These are phyloP conservation scores for Agapornis canus DNA, from an alignment of 2,797 vertebrate genomes.

Conservation along the genomic window DNA sequence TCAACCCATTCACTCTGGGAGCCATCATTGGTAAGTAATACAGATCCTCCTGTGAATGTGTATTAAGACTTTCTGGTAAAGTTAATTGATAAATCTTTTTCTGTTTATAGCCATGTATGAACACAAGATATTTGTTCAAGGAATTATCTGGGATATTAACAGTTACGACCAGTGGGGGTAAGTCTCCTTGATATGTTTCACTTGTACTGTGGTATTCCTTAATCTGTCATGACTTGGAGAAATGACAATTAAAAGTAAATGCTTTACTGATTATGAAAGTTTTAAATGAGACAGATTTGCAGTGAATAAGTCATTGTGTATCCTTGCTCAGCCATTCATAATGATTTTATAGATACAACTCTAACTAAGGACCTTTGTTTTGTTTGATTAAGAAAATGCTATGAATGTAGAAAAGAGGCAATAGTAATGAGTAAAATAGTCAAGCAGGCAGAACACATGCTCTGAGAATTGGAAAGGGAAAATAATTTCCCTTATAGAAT, in stretches of 20 bases:
- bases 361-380: neutral
- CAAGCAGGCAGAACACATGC: neutral
- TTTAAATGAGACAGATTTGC: neutral
- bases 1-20: slow-evolving; percentile 91
- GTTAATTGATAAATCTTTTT: neutral
- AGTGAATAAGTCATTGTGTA: neutral
- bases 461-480: neutral
- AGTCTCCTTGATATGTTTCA: slow-evolving; percentile 65
- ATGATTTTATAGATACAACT: neutral
- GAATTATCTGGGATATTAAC: slow-evolving; percentile 97
- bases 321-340: neutral
- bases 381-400: neutral
- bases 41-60: neutral
- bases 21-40: slow-evolving; percentile 91
- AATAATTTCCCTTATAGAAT: rapidly evolving
- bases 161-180: slow-evolving; percentile 99
- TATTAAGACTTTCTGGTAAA: neutral
- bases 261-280: neutral
- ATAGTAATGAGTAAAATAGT: neutral
- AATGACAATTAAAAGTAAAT: neutral
- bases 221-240: neutral
- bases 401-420: neutral
- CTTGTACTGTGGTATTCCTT: neutral
- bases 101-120: slow-evolving; percentile 89
- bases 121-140: slow-evolving; percentile 98